phyloP scores from a whole-genome alignment of 30 jellyfish, hydroid and myxozoan genomes.

The Pseudorhiza aurosa region DNA sequence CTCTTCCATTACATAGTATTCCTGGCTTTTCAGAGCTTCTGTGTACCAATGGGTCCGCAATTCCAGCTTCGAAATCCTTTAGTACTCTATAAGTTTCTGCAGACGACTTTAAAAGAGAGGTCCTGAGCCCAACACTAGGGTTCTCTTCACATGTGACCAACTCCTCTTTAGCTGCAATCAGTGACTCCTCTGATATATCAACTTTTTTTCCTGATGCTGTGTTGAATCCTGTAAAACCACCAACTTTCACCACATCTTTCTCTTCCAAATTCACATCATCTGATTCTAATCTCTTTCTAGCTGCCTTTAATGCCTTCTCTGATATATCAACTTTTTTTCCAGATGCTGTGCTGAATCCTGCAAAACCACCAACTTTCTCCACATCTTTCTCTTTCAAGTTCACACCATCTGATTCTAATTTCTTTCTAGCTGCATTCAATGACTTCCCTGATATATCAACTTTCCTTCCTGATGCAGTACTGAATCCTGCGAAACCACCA shows the following conservation, averaged over 20 bases:
- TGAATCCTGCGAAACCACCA: slow-evolving; percentile 41
- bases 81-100: too few relatives aligned
- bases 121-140: too few relatives aligned
- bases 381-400: slow-evolving; percentile 1
- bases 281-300: slow-evolving; percentile 29
- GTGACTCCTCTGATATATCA: slow-evolving; percentile 52
- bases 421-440: neutral
- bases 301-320: slow-evolving; percentile 54
- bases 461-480: slow-evolving; percentile 52
- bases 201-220: slow-evolving; percentile 72
- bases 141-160: too few relatives aligned
- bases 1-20: too few relatives aligned
- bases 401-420: slow-evolving; percentile 33
- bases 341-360: slow-evolving; percentile 61
- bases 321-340: slow-evolving; percentile 61
- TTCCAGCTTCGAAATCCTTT: too few relatives aligned
- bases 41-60: too few relatives aligned
- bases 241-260: neutral
- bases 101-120: too few relatives aligned
- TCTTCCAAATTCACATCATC: neutral
- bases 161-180: slow-evolving; percentile 60
- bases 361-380: neutral
- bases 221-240: slow-evolving; percentile 54
- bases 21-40: too few relatives aligned
- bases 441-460: slow-evolving; percentile 16